These are phyloP conservation scores for Moxostoma hubbsi DNA, from an alignment of 2,797 vertebrate genomes.

Conservation along the genomic window DNA sequence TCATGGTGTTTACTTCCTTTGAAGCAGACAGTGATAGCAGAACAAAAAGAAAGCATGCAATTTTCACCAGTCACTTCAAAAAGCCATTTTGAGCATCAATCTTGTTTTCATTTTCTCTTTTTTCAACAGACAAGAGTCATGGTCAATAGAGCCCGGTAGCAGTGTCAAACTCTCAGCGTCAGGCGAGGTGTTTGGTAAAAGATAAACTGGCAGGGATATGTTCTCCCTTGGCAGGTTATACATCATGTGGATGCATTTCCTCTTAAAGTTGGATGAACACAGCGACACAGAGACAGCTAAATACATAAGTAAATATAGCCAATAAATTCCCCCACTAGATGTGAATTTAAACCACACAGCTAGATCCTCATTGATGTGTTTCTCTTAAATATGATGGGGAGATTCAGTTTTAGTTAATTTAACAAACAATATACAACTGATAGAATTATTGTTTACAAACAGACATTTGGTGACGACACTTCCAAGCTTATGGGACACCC, in stretches of 20 bases:
- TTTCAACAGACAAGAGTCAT: constrained; percentile 45
- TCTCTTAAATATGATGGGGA: neutral
- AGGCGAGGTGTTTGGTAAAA: constrained; percentile 53
- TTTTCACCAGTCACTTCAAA: constrained; percentile 50
- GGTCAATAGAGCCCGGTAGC: constrained; percentile 58
- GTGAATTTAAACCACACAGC: neutral
- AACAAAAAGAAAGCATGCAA: constrained; percentile 44
- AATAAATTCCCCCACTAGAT: constrained; percentile 17
- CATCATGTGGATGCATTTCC: constrained; percentile 53
- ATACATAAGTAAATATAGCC: constrained; percentile 52
- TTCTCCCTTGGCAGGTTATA: constrained; percentile 52
- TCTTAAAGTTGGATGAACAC: constrained; percentile 46
- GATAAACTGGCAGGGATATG: constrained; percentile 58
- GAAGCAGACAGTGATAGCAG: constrained; percentile 28
- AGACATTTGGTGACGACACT: neutral
- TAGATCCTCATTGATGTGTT: neutral
- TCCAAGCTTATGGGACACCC: neutral
- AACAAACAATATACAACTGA: neutral
- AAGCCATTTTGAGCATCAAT: constrained; percentile 54
- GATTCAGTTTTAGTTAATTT: neutral
- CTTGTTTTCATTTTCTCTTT: constrained; percentile 46
- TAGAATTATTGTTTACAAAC: neutral
- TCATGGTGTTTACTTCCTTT: constrained; percentile 46
- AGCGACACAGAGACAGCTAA: constrained; percentile 37
- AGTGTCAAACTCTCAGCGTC: constrained; percentile 47